Evolutionary conservation across 2,888 invertebrate species (phyloP).

Genomic region (Microchrysa polita): DNA sequence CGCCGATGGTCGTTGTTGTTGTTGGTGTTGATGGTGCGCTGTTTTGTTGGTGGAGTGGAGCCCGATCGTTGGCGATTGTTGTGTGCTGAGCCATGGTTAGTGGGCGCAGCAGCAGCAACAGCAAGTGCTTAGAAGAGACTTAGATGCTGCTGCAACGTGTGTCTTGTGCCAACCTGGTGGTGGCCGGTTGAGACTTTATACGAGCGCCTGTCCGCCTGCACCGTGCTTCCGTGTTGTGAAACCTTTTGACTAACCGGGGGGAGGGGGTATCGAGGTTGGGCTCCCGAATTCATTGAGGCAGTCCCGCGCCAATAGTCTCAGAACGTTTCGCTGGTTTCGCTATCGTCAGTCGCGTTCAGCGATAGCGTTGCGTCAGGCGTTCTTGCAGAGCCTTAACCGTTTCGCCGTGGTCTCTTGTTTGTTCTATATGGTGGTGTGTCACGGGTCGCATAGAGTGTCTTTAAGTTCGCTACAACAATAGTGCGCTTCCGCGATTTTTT

Average conservation of each 20-base stretch:
- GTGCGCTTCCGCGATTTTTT: not conserved
- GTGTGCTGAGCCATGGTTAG: not conserved
- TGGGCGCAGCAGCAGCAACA: not conserved
- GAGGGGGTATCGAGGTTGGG: conserved; percentile 17
- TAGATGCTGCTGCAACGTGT: not conserved
- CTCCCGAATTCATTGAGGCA: conserved; percentile 6
- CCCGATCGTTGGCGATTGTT: not conserved
- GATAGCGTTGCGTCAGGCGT: conserved; percentile 36
- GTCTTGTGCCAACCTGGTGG: not conserved
- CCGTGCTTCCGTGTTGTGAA: not conserved
- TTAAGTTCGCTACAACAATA: conserved; percentile 22
- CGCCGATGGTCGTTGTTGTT: conserved; percentile 21
- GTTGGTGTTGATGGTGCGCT: conserved; percentile 5
- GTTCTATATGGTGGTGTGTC: conserved; percentile 33
- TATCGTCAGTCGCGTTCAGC: conserved; percentile 29
- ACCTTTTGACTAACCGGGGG: not conserved
- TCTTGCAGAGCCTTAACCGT: conserved; percentile 35
- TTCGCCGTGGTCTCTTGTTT: conserved; percentile 44
- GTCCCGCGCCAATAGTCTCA: conserved; percentile 21
- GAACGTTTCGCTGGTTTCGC: conserved; percentile 12
- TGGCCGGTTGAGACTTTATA: conserved; percentile 12
- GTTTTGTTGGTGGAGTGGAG: not conserved
- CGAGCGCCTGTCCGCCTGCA: conserved; percentile 4
- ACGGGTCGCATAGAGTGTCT: conserved; percentile 6
- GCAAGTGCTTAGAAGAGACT: conserved; percentile 2